Base-by-base conservation (phyloP, 2,113 vertebrate genomes). In the Bostrychus sinensis region DNA sequence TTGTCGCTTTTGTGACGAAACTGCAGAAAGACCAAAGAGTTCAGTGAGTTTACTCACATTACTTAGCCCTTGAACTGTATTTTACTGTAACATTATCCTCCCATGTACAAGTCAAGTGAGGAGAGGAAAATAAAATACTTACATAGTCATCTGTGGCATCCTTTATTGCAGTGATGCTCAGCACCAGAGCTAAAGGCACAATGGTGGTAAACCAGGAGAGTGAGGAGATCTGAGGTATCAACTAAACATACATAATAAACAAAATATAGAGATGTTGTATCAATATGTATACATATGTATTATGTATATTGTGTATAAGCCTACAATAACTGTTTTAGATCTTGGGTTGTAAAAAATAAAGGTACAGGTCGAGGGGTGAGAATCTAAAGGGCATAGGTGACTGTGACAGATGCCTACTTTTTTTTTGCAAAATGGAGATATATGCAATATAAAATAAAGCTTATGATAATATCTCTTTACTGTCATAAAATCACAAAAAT, bases 191-290 rank as follows among this genome's bases (percentile, higher is more conserved):
- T 91, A 98, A 94, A 96, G 96, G 96, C 96, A 98, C 96, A 1
- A 98, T 98, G 91, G 96, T 98, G 81, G 96, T 98, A 93, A 97
- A 98, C 95, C 96, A 98, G 70, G 96, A 96, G 32, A 98, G 91
- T 0, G 96, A 98, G 5, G 95, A 98, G 78, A 98, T 96, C 91
- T 98, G 96, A 10, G 96, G 96, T 86, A 98, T 98, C 92, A 98
- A 83, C 96, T 98, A 73, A 57, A 78, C 20, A 64, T n/a, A 83
- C 9, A 76, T 11, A 78, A 17, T 76, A n/a, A 66, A 32, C 16
- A n/a, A 23, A 46, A 22, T n/a, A n/a, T n/a, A n/a, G n/a, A n/a
- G n/a, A n/a, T n/a, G n/a, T n/a, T n/a, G n/a, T n/a, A n/a, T n/a
- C n/a, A n/a, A n/a, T n/a, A n/a, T n/a, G n/a, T n/a, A n/a, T n/a